A percentile compares a stretch with the other conserved stretches of the same genome.
Evolutionary conservation across 2,797 vertebrate species (phyloP).

Genomic region (Pangasius djambal): DNA sequence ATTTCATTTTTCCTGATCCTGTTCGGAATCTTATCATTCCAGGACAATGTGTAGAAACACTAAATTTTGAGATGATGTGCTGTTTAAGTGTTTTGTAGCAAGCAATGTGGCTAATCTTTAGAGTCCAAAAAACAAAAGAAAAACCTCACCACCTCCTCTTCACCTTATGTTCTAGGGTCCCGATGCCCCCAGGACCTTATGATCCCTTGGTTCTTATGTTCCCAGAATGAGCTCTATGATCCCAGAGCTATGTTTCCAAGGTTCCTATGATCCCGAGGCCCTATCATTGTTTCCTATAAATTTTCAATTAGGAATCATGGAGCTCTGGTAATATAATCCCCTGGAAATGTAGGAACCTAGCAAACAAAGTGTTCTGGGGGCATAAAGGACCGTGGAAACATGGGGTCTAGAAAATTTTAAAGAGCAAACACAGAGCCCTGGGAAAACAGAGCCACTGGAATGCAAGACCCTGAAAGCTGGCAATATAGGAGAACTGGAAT

Average conservation of each 20-base stretch:
- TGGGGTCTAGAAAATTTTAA: neutral
- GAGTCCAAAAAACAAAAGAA: neutral
- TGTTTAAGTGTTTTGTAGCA: too few relatives aligned
- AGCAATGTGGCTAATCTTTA: neutral
- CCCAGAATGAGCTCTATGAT: neutral
- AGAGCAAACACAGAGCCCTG: neutral
- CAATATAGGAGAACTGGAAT: too few relatives aligned
- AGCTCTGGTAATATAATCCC: neutral
- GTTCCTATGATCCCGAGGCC: neutral
- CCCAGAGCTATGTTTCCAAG: too few relatives aligned
- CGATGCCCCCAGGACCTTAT: too few relatives aligned
- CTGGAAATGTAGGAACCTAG: neutral
- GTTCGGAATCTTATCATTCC: too few relatives aligned
- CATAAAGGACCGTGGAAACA: too few relatives aligned
- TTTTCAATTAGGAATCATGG: neutral
- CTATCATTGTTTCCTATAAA: neutral
- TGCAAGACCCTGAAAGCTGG: neutral
- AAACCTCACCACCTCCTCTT: neutral
- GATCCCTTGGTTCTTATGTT: neutral
- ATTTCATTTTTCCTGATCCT: too few relatives aligned
- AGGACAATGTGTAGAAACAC: too few relatives aligned
- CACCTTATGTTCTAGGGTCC: neutral
- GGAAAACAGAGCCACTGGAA: neutral
- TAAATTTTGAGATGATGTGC: too few relatives aligned
- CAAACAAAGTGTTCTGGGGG: neutral